Percentiles rank a stretch among this genome's conserved stretches.
phyloP scores from a whole-genome alignment of 1,140 invertebrate genomes.

The Trachymyrmex cornetzi region DNA sequence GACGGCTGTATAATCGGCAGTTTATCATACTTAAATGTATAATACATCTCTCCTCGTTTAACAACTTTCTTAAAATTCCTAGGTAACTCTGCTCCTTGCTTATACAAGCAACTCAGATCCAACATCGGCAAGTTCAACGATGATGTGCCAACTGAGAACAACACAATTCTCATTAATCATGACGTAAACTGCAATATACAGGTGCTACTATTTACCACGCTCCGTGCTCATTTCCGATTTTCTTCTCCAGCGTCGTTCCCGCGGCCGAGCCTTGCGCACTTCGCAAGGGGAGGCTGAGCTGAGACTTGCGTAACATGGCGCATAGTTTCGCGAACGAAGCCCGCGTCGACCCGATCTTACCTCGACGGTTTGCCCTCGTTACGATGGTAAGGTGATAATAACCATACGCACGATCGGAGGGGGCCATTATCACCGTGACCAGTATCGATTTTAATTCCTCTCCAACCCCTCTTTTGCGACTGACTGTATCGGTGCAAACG shows the following conservation, averaged over 20 bases:
- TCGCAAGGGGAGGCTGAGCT: conserved; percentile 25
- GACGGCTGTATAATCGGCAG: background rate
- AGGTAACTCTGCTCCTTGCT: background rate
- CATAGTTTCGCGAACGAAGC: conserved; percentile 36
- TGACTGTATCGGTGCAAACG: conserved; percentile 39
- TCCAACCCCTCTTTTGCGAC: conserved; percentile 17
- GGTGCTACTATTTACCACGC: background rate
- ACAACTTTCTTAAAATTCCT: background rate
- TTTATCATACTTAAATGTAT: background rate
- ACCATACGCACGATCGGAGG: conserved; percentile 8
- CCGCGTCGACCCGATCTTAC: conserved; percentile 9
- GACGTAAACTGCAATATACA: conserved; percentile 14
- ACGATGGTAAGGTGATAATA: conserved; percentile 35
- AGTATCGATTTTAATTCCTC: conserved; percentile 56
- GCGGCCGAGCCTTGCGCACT: conserved; percentile 45
- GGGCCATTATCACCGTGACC: conserved; percentile 55
- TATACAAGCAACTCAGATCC: background rate
- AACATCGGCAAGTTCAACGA: conserved; percentile 7
- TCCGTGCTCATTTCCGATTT: conserved; percentile 28
- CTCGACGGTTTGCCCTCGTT: conserved; percentile 2
- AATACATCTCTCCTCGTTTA: background rate
- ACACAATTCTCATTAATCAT: conserved; percentile 56
- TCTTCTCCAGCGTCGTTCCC: conserved; percentile 30
- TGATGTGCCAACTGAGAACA: conserved; percentile 31
- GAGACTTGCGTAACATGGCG: conserved; percentile 62